phyloP scores from a whole-genome alignment of 1,140 invertebrate species.

The Lepidurus arcticus region DNA sequence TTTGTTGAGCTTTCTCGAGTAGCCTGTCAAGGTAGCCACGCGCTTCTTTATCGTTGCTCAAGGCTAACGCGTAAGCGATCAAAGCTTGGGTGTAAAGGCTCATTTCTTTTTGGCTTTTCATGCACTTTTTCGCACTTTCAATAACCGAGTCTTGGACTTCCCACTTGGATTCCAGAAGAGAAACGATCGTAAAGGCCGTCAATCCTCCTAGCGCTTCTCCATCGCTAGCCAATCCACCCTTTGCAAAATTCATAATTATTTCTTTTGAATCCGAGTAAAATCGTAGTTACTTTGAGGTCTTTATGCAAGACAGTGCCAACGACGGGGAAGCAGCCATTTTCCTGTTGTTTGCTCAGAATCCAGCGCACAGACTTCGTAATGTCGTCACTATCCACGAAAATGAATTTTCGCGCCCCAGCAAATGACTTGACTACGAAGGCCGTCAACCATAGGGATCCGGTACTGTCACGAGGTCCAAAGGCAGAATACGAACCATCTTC shows the following conservation, averaged over 20 bases:
- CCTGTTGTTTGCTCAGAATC: slow-evolving; percentile 46
- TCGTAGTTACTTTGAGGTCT: slow-evolving; percentile 28
- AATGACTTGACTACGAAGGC: slow-evolving; percentile 72
- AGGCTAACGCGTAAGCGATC: too few species aligned
- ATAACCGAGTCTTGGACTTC: too few species aligned
- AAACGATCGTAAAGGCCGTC: too few species aligned
- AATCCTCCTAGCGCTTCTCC: slow-evolving; percentile 53
- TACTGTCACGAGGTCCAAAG: slow-evolving; percentile 58
- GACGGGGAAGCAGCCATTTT: slow-evolving; percentile 54
- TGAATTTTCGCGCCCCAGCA: slow-evolving; percentile 56
- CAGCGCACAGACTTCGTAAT: slow-evolving; percentile 45
- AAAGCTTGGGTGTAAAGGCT: too few species aligned
- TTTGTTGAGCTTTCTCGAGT: too few species aligned
- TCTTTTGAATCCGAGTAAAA: background rate
- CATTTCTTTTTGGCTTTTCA: too few species aligned
- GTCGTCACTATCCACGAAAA: slow-evolving; percentile 57
- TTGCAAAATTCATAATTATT: background rate
- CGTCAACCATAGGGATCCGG: slow-evolving; percentile 73
- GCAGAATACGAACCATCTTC: slow-evolving; percentile 79
- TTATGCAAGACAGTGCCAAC: slow-evolving; percentile 28
- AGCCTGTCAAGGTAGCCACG: too few species aligned
- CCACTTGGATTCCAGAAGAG: too few species aligned
- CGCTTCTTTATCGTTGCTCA: too few species aligned
- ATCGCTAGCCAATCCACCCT: slow-evolving; percentile 48
- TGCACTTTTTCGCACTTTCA: too few species aligned